Evolutionary conservation across 2,113 vertebrate species (phyloP), one percentile per base, ranked within the genome.

Genomic region (Hypomesus transpacificus): DNA sequence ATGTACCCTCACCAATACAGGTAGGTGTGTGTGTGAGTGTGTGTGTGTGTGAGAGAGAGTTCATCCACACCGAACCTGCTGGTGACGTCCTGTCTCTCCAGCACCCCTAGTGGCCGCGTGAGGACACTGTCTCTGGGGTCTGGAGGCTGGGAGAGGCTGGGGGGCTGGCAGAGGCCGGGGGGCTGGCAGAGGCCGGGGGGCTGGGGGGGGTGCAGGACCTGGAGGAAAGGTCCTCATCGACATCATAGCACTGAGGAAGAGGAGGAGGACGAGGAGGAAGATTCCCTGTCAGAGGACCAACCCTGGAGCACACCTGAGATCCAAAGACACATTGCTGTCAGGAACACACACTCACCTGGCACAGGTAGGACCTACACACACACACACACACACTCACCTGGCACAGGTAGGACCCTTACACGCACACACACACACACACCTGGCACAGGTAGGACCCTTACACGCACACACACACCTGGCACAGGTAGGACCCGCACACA

Each of bases 281-380:
- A 78, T 16, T 17, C 21, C 5, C 69, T 69, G 1, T 80, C 28
- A 0, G 85, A 85, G 17, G 82, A 74, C 18, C 31, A 8, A 7
- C 28, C 70, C 22, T 88, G 85, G 85, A 83, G 73, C 71, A 78
- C 74, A 2, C 24, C 71, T 74, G 83, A 81, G 52, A 76, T 77
- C 59, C 78, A 63, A 68, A 78, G 72, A 52, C 65, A 24, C 46
- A 21, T 20, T 1, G 5, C 28, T 18, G 0, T 9, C 17, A 28
- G 60, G 17, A 22, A 2, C 9, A 26, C 17, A 46, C 62, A 46
- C 96, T 0, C 95, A 98, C 79, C 90, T 96, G 85, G 28, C 18
- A n/a, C 62, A 87, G 98, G 73, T 99, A 96, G 54, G 96, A 80
- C 64, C 0, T 21, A 78, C 70, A 80, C 84, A 57, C 74, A 24